Evolutionary conservation across 1,140 invertebrate species (phyloP).

Genomic region (Diabrotica undecimpunctata): DNA sequence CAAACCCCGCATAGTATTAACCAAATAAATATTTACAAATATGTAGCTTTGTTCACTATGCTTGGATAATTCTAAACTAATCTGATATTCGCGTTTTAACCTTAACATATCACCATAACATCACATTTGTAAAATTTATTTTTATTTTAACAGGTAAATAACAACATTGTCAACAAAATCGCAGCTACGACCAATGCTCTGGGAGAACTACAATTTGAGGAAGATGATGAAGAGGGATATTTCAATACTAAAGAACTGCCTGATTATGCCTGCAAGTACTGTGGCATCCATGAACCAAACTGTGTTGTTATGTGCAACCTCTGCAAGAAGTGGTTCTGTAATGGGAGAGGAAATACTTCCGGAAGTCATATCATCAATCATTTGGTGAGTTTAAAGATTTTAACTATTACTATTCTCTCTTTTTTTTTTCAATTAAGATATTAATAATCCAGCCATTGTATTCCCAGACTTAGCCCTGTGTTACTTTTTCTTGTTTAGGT

Average conservation of each 20-base stretch:
- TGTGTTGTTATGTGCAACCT: slow-evolving; percentile 98
- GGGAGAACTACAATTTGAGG: slow-evolving; percentile 82
- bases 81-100: too few species aligned
- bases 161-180: slow-evolving; percentile 68
- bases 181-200: slow-evolving; percentile 68
- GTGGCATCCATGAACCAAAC: slow-evolving; percentile 96
- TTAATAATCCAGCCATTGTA: too few species aligned
- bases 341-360: slow-evolving; percentile 95
- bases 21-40: too few species aligned
- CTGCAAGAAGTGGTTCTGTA: slow-evolving; percentile 99
- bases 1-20: too few species aligned
- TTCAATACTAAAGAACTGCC: slow-evolving; percentile 86
- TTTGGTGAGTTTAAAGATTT: slow-evolving; percentile 55
- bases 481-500: slow-evolving; percentile 53
- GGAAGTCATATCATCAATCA: slow-evolving; percentile 99
- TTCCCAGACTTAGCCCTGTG: too few species aligned
- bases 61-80: too few species aligned
- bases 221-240: slow-evolving; percentile 88
- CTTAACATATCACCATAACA: too few species aligned
- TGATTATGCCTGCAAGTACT: slow-evolving; percentile 96
- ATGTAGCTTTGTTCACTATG: too few species aligned
- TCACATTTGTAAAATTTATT: too few species aligned
- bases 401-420: not conserved
- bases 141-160: slow-evolving; percentile 58
- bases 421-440: too few species aligned